Conservation (phyloP, 2,113 vertebrate genomes). For the Paramisgurnus dabryanus region DNA sequence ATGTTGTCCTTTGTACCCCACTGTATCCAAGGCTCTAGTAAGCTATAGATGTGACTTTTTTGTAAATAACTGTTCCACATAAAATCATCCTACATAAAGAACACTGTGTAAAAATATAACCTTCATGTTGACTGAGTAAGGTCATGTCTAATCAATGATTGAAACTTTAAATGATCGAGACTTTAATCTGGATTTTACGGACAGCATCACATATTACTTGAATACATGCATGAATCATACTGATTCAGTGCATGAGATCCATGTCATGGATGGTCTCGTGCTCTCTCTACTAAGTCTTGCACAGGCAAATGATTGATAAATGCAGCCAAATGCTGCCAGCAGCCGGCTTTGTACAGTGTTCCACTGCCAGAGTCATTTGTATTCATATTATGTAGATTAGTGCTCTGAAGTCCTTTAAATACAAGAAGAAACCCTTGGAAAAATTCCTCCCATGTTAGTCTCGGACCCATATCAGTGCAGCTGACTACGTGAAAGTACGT, state of each 20-base stretch:
- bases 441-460: constrained; percentile 40
- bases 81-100: no score
- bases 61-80: no score
- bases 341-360: constrained; percentile 25
- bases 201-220: neutral
- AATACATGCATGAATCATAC: constrained; percentile 14
- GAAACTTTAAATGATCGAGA: no score
- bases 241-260: constrained; percentile 28
- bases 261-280: constrained; percentile 24
- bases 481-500: constrained; percentile 42
- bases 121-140: no score
- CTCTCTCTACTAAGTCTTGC: constrained; percentile 17
- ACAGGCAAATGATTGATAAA: constrained; percentile 36
- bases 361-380: constrained; percentile 39
- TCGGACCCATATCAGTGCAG: constrained; percentile 46
- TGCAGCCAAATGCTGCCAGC: constrained; percentile 16
- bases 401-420: constrained; percentile 40
- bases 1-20: no score
- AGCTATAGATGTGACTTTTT: neutral
- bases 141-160: no score
- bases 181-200: no score
- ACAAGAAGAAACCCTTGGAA: constrained; percentile 31
- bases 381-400: constrained; percentile 54
- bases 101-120: no score
- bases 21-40: constrained; percentile 3